These are phyloP conservation scores for Cynopterus sphinx DNA, from an alignment of 2,797 vertebrate genomes.

Conservation along the genomic window DNA sequence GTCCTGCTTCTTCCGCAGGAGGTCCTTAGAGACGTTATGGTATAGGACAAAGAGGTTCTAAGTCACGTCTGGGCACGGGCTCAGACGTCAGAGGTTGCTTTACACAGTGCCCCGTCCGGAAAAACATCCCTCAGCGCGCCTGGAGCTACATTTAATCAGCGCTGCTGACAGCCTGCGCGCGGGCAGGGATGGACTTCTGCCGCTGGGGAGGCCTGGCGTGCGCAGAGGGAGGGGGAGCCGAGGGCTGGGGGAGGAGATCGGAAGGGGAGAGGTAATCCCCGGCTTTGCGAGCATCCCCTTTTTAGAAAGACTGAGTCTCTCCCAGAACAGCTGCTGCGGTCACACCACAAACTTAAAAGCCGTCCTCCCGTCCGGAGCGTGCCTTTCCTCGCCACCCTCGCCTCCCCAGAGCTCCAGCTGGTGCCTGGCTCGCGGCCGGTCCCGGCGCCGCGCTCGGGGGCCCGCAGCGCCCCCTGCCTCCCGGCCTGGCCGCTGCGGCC, in stretches of 20 bases:
- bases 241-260: constrained; percentile 71
- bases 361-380: constrained; percentile 59
- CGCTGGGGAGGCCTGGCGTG: neutral
- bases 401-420: constrained; percentile 57
- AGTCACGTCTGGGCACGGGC: neutral
- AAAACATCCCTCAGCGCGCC: neutral
- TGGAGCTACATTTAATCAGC: neutral
- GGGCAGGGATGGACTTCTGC: constrained; percentile 11
- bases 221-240: neutral
- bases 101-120: neutral
- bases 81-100: neutral
- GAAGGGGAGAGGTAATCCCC: constrained; percentile 78
- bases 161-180: neutral
- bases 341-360: constrained; percentile 80
- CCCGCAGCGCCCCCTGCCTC: constrained; percentile 77
- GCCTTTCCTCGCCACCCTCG: constrained; percentile 57
- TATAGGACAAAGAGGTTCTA: neutral
- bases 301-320: constrained; percentile 76
- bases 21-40: neutral
- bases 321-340: constrained; percentile 79
- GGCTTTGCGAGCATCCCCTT: constrained; percentile 65
- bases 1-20: neutral
- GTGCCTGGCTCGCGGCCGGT: neutral
- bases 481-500: neutral
- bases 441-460: neutral